Conservation (phyloP, 2,113 vertebrate species). For the Dromiciops gliroides region DNA sequence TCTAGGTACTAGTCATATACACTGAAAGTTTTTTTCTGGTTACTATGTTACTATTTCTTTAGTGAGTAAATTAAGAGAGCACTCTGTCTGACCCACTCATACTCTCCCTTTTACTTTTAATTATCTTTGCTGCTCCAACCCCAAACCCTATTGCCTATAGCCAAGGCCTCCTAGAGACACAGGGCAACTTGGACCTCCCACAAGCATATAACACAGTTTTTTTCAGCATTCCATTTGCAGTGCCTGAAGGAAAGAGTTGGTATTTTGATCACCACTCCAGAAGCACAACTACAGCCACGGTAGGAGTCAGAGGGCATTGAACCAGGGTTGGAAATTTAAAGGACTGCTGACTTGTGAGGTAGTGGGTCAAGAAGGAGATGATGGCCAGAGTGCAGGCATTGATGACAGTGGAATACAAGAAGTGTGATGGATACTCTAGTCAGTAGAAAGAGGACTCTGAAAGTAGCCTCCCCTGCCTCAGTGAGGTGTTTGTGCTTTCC, state of each 20-base stretch:
- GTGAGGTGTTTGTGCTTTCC: neutral
- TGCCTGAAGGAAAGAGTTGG: no score
- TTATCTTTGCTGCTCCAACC: neutral
- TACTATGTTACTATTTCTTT: neutral
- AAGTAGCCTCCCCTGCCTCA: neutral
- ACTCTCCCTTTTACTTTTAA: neutral
- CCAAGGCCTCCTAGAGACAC: neutral
- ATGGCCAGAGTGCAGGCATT: no score
- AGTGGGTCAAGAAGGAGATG: neutral
- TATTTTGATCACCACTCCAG: neutral
- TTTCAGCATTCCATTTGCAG: neutral
- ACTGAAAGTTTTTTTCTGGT: neutral
- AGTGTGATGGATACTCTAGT: neutral
- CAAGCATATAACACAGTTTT: neutral
- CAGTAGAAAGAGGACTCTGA: neutral
- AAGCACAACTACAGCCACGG: neutral
- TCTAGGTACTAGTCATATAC: neutral
- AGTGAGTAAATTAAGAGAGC: neutral
- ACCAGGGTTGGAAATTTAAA: neutral
- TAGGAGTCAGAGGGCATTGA: neutral
- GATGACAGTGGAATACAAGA: neutral
- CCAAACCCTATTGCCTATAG: neutral
- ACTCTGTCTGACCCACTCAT: neutral
- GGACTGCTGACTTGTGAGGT: neutral
- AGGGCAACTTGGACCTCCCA: neutral